These are phyloP conservation scores for Alosa sapidissima DNA, from an alignment of 2,797 vertebrate species.

Conservation along the genomic window DNA sequence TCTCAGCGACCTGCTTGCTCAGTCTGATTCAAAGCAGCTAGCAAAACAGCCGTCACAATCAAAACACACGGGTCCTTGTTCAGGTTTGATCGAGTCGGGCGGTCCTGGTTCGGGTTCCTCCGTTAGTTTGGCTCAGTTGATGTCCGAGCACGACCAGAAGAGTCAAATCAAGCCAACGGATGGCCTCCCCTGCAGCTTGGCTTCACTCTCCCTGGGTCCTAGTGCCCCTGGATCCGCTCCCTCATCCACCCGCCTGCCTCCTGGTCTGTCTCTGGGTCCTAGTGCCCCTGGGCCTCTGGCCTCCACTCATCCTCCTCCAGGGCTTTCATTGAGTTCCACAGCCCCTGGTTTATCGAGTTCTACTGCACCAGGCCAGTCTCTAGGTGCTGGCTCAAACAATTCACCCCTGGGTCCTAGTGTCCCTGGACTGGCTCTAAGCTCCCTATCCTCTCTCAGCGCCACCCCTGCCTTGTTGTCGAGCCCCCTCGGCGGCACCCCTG, in stretches of 20 bases:
- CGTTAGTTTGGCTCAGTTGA: conserved; percentile 62
- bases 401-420: conserved; percentile 46
- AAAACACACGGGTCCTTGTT: conserved; percentile 38
- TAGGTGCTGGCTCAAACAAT: not conserved
- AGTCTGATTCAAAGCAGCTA: conserved; percentile 49
- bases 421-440: conserved; percentile 57
- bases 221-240: not conserved
- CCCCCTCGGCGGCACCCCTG: conserved; percentile 53
- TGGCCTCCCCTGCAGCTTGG: conserved; percentile 16
- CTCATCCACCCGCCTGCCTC: not conserved
- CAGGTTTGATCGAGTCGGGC: not conserved
- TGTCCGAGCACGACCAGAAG: conserved; percentile 66
- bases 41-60: not conserved
- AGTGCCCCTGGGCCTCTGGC: conserved; percentile 39
- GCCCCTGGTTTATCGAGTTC: not conserved
- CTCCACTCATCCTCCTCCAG: not conserved
- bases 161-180: conserved; percentile 25
- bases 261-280: conserved; percentile 29
- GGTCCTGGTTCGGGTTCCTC: not conserved
- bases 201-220: conserved; percentile 21
- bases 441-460: conserved; percentile 57
- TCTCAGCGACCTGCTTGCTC: conserved; percentile 63
- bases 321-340: not conserved
- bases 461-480: conserved; percentile 45
- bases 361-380: not conserved